Evolutionary conservation across 2,113 vertebrate genomes (phyloP), one percentile per base, ranked within the genome.

Genomic region (Thermophis baileyi): DNA sequence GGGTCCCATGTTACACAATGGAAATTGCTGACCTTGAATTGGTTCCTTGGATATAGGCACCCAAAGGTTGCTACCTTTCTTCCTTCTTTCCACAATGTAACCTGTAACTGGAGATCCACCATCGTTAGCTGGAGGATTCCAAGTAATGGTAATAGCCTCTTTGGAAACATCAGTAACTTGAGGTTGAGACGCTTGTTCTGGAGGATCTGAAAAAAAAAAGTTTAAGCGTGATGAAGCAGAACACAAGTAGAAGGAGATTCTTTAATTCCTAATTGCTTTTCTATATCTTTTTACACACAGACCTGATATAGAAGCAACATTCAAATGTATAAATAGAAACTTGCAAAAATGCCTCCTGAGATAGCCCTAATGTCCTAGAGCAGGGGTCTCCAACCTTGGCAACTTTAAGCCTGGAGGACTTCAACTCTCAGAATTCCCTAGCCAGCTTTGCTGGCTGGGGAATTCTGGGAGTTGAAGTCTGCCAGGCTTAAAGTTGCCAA

Each of bases 61-160:
- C 97, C 96, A 98, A 91, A 97, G 94, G 47, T 57, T 97, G 94
- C 96, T 97, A 46, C 96, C 96, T 94, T 98, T 98, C 94, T 98
- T 98, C 89, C 93, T 97, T 90, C 94, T 94, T 93, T 97, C 96
- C 49, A 96, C 95, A 90, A 97, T 35, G 69, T 97, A 98, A 44
- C 97, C 92, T 18, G 97, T 94, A 54, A 97, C 91, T 16, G 96
- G 30, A 8, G 96, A 96, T 25, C 98, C 94, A 14, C 97, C 97
- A 20, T 97, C 95, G 3, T 96, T 85, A 24, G 55, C 74, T 46
- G 97, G 96, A 69, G 95, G 94, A 11, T 95, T 96, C 97, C 97
- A 98, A 5, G 94, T 97, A 94, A 98, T 95, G 14, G 96, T 97
- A 93, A 98, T 47, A 24, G 92, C 88, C 14, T 98, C 97, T 69